Evolutionary conservation across 2,888 invertebrate species (phyloP), one percentile per base, ranked within the genome.

Genomic region (Amblyjoppa proteus): DNA sequence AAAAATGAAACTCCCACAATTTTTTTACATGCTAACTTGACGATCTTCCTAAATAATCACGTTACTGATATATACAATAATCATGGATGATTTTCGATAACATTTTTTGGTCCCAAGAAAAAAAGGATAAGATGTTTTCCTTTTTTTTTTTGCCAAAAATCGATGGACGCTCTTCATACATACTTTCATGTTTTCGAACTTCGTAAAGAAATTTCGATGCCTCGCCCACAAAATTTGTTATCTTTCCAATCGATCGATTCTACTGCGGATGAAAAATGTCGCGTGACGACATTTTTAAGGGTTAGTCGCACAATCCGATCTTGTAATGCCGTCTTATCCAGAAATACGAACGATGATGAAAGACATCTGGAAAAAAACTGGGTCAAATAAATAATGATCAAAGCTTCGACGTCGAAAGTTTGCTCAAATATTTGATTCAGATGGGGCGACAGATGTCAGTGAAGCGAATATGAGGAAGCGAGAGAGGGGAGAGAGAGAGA

Each of bases 341-440:
- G 28, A 5, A 28, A 51, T 45, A 51, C 49, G 61, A 61, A 20
- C 9, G 45, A 28, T n/a, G 71, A 41, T 20, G 77, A 71, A 41
- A 77, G 31, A 34, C 25, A 34, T 25, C 25, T 41, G 28, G 38
- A 7, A n/a, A 31, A 28, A 68, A 79, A 85, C 11, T 51, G 68
- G 79, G 79, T 82, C 79, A 76, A 82, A 68, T 81, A 79, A 82
- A 85, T 85, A 85, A 82, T 66, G 68, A 73, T 79, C 66, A 38
- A 76, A 73, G 78, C 66, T 75, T 75, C 41, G 71, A 66, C 68
- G 66, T 79, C 16, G 70, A 58, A 38, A 31, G 81, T 75, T 71
- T 73, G 41, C 38, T 82, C 75, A 76, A 79, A 82, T 79, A 76
- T 85, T 74, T 82, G 75, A 79, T 79, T 68, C 69, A 58, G 71